These are phyloP conservation scores for Macrosoma leucophasiata DNA, from an alignment of 2,888 invertebrate species.

Conservation along the genomic window DNA sequence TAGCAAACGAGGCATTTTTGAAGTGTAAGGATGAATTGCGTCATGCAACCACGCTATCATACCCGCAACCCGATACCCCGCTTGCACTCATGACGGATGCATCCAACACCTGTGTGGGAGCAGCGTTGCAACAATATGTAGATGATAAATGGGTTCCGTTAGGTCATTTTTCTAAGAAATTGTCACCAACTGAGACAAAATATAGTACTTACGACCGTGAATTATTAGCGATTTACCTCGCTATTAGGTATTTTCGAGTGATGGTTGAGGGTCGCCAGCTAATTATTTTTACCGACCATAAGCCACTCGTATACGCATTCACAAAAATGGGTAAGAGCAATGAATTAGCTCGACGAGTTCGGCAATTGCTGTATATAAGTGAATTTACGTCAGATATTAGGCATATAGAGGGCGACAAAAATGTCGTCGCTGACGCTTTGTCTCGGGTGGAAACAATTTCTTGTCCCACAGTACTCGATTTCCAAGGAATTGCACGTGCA, in stretches of 20 bases:
- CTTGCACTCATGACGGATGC: too few relatives aligned
- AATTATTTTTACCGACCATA: slow-evolving; percentile 13
- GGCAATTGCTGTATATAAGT: slow-evolving; percentile 14
- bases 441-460: slow-evolving; percentile 14
- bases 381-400: slow-evolving; percentile 10
- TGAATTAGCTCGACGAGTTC: slow-evolving; percentile 9
- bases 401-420: slow-evolving; percentile 10
- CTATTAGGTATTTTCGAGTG: slow-evolving; percentile 12
- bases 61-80: too few relatives aligned
- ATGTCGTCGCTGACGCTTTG: slow-evolving; percentile 17
- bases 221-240: slow-evolving; percentile 16
- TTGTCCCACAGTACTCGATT: slow-evolving; percentile 6
- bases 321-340: slow-evolving; percentile 5
- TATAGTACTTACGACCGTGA: slow-evolving; percentile 20
- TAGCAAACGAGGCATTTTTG: too few relatives aligned
- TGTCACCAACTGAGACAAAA: slow-evolving; percentile 14
- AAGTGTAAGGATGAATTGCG: too few relatives aligned
- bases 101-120: too few relatives aligned
- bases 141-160: slow-evolving; percentile 16
- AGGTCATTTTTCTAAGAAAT: slow-evolving; percentile 15
- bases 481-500: neutral
- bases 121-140: too few relatives aligned
- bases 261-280: slow-evolving; percentile 11
- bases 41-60: too few relatives aligned
- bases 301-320: slow-evolving; percentile 7